These are phyloP conservation scores for Pyrochroa serraticornis DNA, from an alignment of 2,888 invertebrate species.

Conservation along the genomic window DNA sequence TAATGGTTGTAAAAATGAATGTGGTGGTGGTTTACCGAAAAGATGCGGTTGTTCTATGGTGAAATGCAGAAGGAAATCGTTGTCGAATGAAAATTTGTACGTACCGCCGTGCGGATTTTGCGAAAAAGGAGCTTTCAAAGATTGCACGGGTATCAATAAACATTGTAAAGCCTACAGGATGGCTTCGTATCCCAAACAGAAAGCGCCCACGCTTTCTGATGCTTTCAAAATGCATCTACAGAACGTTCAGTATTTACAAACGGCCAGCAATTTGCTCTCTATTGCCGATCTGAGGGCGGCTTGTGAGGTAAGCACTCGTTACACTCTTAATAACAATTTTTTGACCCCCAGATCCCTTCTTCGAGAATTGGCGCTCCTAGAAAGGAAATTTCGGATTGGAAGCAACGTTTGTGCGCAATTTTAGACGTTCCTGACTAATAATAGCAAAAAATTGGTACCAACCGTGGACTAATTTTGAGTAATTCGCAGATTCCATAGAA, in stretches of 20 bases:
- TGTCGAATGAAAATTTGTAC: slow-evolving; percentile 67
- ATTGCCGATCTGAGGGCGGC: slow-evolving; percentile 64
- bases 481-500: too few relatives aligned
- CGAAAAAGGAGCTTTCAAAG: slow-evolving; percentile 50
- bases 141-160: slow-evolving; percentile 39
- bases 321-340: too few relatives aligned
- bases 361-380: too few relatives aligned
- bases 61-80: slow-evolving; percentile 60
- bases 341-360: not conserved
- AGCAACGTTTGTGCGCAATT: too few relatives aligned
- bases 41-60: slow-evolving; percentile 47
- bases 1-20: slow-evolving; percentile 36
- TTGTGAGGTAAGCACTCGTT: slow-evolving; percentile 54
- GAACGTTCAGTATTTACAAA: slow-evolving; percentile 75
- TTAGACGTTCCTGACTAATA: too few relatives aligned
- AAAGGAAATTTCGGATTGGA: too few relatives aligned
- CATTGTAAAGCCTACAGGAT: slow-evolving; percentile 47
- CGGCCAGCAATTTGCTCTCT: slow-evolving; percentile 69
- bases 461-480: too few relatives aligned
- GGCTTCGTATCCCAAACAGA: slow-evolving; percentile 54
- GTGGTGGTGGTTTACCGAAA: slow-evolving; percentile 46
- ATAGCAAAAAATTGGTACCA: too few relatives aligned
- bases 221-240: slow-evolving; percentile 75
- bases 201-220: slow-evolving; percentile 69
- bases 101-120: slow-evolving; percentile 59